phyloP scores from a whole-genome alignment of 2,797 vertebrate genomes.

The Pangasius larnaudii region DNA sequence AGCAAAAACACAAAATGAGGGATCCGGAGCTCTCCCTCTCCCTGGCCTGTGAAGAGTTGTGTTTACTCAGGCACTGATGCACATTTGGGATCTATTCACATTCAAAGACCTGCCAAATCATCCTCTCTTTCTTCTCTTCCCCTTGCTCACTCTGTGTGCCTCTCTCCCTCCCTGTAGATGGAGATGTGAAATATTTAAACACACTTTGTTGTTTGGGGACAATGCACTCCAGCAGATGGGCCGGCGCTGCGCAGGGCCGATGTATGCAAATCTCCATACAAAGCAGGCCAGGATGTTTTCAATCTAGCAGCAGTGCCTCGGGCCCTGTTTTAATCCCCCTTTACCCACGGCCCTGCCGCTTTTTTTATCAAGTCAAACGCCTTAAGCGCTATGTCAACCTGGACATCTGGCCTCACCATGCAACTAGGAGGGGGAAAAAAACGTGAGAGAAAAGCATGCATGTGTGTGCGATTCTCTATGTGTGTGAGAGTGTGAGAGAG shows the following conservation, averaged over 20 bases:
- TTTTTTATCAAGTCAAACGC: slow-evolving; percentile 96
- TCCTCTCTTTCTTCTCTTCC: slow-evolving; percentile 62
- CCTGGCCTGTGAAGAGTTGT: slow-evolving; percentile 72
- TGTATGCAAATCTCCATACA: slow-evolving; percentile 92
- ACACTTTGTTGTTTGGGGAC: slow-evolving; percentile 89
- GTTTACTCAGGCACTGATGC: slow-evolving; percentile 79
- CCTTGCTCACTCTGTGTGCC: slow-evolving; percentile 51
- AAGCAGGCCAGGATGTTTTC: slow-evolving; percentile 94
- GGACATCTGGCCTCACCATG: slow-evolving; percentile 94
- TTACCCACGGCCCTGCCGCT: slow-evolving; percentile 86
- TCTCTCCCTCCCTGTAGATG: slow-evolving; percentile 77
- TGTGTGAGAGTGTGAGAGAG: slow-evolving; percentile 48
- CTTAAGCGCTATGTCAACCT: slow-evolving; percentile 92
- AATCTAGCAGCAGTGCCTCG: slow-evolving; percentile 91
- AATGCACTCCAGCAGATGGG: slow-evolving; percentile 93
- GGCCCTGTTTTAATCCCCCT: slow-evolving; percentile 94
- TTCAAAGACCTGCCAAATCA: slow-evolving; percentile 80
- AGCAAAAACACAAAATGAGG: slow-evolving; percentile 64
- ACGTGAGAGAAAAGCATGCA: slow-evolving; percentile 53
- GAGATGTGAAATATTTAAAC: slow-evolving; percentile 85
- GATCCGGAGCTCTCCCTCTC: slow-evolving; percentile 69
- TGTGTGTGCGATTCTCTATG: slow-evolving; percentile 15
- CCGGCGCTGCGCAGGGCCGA: slow-evolving; percentile 80
- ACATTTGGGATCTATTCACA: slow-evolving; percentile 82
- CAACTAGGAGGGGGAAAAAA: slow-evolving; percentile 54